Evolutionary conservation across 2,888 invertebrate genomes (phyloP).

Genomic region (Furcula furcula): DNA sequence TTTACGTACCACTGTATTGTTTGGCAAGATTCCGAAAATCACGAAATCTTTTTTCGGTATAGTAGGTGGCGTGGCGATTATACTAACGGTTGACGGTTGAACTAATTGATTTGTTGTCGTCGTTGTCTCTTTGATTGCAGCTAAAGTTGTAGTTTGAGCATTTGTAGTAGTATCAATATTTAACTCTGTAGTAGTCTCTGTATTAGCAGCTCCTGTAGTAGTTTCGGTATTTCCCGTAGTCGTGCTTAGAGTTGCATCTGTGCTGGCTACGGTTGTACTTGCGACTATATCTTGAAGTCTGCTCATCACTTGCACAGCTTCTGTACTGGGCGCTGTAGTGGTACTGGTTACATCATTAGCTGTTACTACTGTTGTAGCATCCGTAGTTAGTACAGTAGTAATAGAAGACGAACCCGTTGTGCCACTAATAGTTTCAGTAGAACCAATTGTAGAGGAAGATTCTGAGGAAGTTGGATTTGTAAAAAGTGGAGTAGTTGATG

Average conservation of each 20-base stretch:
- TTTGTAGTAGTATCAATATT: slow-evolving; percentile 36
- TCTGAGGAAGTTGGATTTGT: slow-evolving; percentile 17
- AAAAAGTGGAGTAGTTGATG: slow-evolving; percentile 9
- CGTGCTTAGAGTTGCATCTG: slow-evolving; percentile 17
- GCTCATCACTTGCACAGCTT: slow-evolving; percentile 20
- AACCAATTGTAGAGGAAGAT: slow-evolving; percentile 14
- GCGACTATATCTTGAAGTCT: slow-evolving; percentile 18
- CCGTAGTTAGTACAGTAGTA: slow-evolving; percentile 11
- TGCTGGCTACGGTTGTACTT: slow-evolving; percentile 11
- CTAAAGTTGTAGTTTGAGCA: slow-evolving; percentile 32
- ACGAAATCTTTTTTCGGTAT: slow-evolving; percentile 85
- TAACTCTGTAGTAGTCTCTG: slow-evolving; percentile 31
- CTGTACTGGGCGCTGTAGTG: slow-evolving; percentile 27
- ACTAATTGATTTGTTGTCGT: slow-evolving; percentile 32
- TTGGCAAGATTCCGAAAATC: slow-evolving; percentile 88
- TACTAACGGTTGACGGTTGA: slow-evolving; percentile 45
- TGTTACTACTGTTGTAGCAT: slow-evolving; percentile 13
- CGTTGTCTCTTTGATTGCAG: slow-evolving; percentile 35
- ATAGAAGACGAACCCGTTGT: slow-evolving; percentile 17
- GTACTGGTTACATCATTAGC: slow-evolving; percentile 23
- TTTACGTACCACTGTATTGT: slow-evolving; percentile 90
- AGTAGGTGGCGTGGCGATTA: slow-evolving; percentile 40
- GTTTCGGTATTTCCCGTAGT: slow-evolving; percentile 22
- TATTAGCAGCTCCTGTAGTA: slow-evolving; percentile 27
- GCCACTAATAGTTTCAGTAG: slow-evolving; percentile 17